Evolutionary conservation across 92 coral and sea anemone genomes (phyloP), one percentile per base, ranked within the genome.

Genomic region (Palythoa heliodiscus): DNA sequence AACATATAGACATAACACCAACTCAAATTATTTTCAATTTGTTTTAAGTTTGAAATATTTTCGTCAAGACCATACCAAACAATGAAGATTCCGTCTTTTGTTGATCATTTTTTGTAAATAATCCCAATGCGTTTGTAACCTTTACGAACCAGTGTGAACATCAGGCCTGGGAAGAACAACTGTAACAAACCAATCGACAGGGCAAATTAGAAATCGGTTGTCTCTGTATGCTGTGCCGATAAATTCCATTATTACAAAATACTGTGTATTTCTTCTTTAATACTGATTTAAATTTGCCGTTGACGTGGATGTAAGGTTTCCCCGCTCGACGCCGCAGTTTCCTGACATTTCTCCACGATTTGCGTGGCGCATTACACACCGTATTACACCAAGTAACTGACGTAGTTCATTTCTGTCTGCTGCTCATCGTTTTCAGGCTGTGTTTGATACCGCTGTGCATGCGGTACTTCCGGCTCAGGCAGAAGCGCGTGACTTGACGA

Each of bases 391-490:
- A 89, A 71, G 37, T 89, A 89, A 55, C 99, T 96, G 82, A 96
- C 97, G 76, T 94, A 93, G 76, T 96, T 96, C 48, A 93, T 92
- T 86, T 90, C 93, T 74, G 92, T 90, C 16, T 76, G 88, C 73
- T 83, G 54, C 43, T 90, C 92, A 47, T 90, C 91, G 87, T 87
- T 82, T 22, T 92, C 95, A 12, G 93, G 78, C 43, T 82, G 85
- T 24, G 88, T 87, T 50, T 86, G 76, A 73, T 88, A 93, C 75
- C 94, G 92, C 77, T 88, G 92, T 35, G 89, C 85, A 50, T 90
- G 87, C 64, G 97, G 98, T 53, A 93, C 92, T 90, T 96, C 99
- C 66, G 99, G 99, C 82, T 96, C 99, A 15, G 99, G 98, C 10
- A 88, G 86, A n/a, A 93, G 85, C 7, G 92, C 50, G 84, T 88